phyloP scores from a whole-genome alignment of 2,888 invertebrate genomes.

The Drosophila trichaetosa region DNA sequence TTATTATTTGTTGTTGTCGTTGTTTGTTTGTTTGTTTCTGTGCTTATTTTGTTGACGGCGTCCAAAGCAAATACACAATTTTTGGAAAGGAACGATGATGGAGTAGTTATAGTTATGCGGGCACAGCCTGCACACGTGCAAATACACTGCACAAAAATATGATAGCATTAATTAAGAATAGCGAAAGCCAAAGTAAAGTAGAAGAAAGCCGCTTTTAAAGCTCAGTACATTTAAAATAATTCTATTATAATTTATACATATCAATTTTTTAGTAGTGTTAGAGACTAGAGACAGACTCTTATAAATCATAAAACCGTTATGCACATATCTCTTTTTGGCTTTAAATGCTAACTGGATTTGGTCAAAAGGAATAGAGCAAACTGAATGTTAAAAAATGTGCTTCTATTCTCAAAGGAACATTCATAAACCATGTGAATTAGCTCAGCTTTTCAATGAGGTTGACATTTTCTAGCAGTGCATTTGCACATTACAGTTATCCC shows the following conservation, averaged over 20 bases:
- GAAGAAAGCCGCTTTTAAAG: not conserved
- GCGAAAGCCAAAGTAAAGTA: not conserved
- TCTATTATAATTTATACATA: not conserved
- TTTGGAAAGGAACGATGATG: slow-evolving; percentile 44
- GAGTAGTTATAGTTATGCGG: slow-evolving; percentile 55
- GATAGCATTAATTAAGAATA: not conserved
- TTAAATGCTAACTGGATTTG: not conserved
- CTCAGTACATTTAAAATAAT: not conserved
- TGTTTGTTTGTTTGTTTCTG: slow-evolving; percentile 25
- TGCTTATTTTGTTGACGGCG: slow-evolving; percentile 31
- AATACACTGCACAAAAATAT: slow-evolving; percentile 38
- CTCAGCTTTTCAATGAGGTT: not conserved
- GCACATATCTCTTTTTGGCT: not conserved
- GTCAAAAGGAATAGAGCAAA: not conserved
- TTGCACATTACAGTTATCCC: slow-evolving; percentile 40
- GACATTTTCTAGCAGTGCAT: slow-evolving; percentile 45
- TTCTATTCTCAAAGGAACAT: not conserved
- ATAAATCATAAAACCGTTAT: not conserved
- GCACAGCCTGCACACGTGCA: slow-evolving; percentile 25
- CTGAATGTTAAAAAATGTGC: too few relatives aligned
- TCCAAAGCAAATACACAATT: slow-evolving; percentile 35
- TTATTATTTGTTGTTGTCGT: slow-evolving; percentile 16
- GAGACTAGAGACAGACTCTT: not conserved
- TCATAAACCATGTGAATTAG: not conserved
- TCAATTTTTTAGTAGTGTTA: not conserved